Base-by-base conservation (phyloP, 2,888 invertebrate species). In the Axea sp. region DNA sequence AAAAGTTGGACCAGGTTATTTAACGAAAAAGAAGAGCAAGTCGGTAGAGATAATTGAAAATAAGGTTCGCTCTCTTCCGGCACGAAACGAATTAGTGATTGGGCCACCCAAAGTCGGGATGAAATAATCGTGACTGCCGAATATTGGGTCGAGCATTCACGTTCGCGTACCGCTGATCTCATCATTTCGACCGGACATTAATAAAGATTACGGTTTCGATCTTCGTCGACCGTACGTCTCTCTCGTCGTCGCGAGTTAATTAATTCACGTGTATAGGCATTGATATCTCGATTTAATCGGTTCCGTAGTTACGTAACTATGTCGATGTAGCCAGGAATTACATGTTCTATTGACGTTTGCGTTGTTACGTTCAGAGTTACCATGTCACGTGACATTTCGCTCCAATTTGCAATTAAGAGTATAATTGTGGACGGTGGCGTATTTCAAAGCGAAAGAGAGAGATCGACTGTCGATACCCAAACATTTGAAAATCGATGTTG, bases 61-160 rank as follows among this genome's bases (percentile, higher is more conserved):
- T 31, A 49, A 65, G 43, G 35, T 12, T 33, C 24, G 41, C 43
- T 33, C 26, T 35, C 51, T 65, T 65, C 64, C 64, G 51, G 51
- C 45, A 72, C 45, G 59, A 72, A 72, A 65, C 57, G 65, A 72
- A 65, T 65, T 35, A 59, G 31, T 53, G 45, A 72, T 72, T 57
- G 72, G 72, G 51, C 72, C 64, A 65, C 65, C 72, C 72, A 64
- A 59, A 51, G 26, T 33, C 39, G 6, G 28, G 9, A 22, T 45
- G 31, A 59, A 51, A 41, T 37, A 37, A 51, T 51, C 59, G 57
- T 51, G 72, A 62, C 51, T 43, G 72, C 51, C 59, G 53, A 65
- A 65, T 64, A 37, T 72, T 55, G 33, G 51, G 37, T 41, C 35
- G 51, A 37, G 26, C 26, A 19, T 12, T 28, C 12, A 24, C 22